Conservation (phyloP, 2,113 vertebrate species). For the Toxostoma redivivum region DNA sequence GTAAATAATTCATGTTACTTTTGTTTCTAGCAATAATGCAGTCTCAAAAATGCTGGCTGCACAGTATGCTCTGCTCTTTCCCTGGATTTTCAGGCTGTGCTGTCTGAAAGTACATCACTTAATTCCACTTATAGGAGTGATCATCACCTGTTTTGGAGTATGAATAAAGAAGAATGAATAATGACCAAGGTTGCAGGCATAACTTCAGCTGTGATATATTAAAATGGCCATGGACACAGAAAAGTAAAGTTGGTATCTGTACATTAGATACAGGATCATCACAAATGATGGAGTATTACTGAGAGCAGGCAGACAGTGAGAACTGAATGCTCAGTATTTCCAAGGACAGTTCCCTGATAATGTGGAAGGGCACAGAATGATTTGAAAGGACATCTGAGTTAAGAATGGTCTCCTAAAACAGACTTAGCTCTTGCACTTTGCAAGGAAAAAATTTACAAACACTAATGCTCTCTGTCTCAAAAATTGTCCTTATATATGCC, state of each 20-base stretch:
- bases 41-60: neutral
- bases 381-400: neutral
- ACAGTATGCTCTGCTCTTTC: neutral
- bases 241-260: neutral
- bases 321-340: neutral
- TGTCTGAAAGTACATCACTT: neutral
- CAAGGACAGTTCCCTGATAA: neutral
- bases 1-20: slow-evolving; percentile 52
- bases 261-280: neutral
- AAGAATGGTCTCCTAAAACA: neutral
- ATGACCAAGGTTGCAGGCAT: neutral
- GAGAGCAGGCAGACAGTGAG: neutral
- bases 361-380: neutral
- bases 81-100: neutral
- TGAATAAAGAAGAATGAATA: neutral
- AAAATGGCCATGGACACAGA: neutral
- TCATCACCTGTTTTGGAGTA: neutral
- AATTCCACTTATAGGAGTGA: neutral
- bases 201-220: neutral
- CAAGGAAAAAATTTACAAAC: neutral
- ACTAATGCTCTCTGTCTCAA: neutral
- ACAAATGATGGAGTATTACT: neutral
- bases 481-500: neutral
- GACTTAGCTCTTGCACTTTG: neutral
- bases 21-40: slow-evolving; percentile 18